These are phyloP conservation scores for Cryptoblepharus egeriae DNA, from an alignment of 2,797 vertebrate genomes.

Conservation along the genomic window DNA sequence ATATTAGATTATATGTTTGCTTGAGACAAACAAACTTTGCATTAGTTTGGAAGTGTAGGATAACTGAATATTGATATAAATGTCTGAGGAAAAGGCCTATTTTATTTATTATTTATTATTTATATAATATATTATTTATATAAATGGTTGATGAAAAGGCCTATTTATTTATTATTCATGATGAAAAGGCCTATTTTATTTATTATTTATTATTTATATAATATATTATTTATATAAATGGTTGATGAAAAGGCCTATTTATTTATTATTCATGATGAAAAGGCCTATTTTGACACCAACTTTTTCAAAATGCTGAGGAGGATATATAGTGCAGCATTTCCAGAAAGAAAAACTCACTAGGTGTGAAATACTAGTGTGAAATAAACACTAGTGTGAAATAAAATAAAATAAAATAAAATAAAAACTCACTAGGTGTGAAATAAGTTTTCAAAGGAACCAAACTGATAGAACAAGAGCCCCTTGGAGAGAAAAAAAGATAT, in stretches of 20 bases:
- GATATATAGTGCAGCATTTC: background rate
- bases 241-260: background rate
- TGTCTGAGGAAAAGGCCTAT: too few species aligned
- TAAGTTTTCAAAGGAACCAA: background rate
- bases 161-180: too few species aligned
- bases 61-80: background rate
- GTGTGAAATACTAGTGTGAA: background rate
- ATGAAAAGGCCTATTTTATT: too few species aligned
- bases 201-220: too few species aligned
- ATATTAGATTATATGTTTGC: too few species aligned
- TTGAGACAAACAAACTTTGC: too few species aligned
- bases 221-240: too few species aligned
- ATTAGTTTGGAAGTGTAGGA: background rate
- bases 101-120: too few species aligned
- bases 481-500: background rate
- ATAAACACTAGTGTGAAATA: too few species aligned
- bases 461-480: background rate
- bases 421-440: background rate
- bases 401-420: too few species aligned
- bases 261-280: background rate
- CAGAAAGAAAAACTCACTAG: background rate
- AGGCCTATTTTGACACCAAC: background rate
- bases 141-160: too few species aligned
- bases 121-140: too few species aligned
- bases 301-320: background rate